A percentile compares a stretch with the other conserved stretches of the same genome.
phyloP scores from a whole-genome alignment of 2,113 vertebrate genomes.

The Rattus norvegicus region GRCr8 NC_086022.1:129321001-129321500 shows the following conservation, averaged over 20 bases:
- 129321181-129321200: background rate
- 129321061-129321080: background rate
- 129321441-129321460: background rate
- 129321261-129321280: background rate
- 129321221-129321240: background rate
- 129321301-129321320: background rate
- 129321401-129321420: background rate
- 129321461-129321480: background rate
- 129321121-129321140: background rate
- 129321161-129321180: background rate
- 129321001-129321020: background rate
- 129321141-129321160: background rate
- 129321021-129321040: background rate
- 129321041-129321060: background rate
- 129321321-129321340: background rate
- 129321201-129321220: slow-evolving; percentile 28
- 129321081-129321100: background rate
- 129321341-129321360: background rate
- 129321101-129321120: slow-evolving; percentile 13
- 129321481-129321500: background rate
- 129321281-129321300: background rate
- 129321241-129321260: slow-evolving; percentile 10
- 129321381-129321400: background rate
- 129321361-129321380: background rate
- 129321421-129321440: background rate